Conservation (phyloP, 2,113 vertebrate genomes). For the Sylvicapra grimmia region DNA sequence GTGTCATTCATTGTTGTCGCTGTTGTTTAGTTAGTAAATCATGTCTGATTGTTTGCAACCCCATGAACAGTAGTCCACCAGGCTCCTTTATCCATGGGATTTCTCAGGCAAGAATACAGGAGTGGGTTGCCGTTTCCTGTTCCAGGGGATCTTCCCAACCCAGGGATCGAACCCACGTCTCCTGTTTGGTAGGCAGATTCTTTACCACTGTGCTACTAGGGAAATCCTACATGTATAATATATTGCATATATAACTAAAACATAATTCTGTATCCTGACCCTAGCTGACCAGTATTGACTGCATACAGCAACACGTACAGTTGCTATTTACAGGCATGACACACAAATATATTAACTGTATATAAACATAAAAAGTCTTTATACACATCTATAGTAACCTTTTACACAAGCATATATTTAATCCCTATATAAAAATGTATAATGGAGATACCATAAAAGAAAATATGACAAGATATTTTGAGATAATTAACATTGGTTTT, state of each 20-base stretch:
- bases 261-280: background rate
- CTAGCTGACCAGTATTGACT: background rate
- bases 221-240: background rate
- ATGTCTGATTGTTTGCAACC: background rate
- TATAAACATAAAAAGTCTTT: background rate
- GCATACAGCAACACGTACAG: background rate
- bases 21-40: background rate
- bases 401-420: background rate
- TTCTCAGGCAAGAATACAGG: background rate
- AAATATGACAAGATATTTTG: background rate
- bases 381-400: background rate
- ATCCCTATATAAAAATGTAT: background rate
- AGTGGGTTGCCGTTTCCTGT: background rate
- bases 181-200: background rate
- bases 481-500: background rate
- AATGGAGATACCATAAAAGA: background rate
- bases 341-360: background rate
- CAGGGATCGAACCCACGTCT: accelerated
- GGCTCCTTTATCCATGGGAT: background rate
- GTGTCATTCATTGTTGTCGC: background rate
- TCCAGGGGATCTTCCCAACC: background rate
- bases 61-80: background rate
- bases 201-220: background rate
- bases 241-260: background rate
- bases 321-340: background rate